Evolutionary conservation across 2,888 invertebrate genomes (phyloP).

Genomic region (Acronicta psi): DNA sequence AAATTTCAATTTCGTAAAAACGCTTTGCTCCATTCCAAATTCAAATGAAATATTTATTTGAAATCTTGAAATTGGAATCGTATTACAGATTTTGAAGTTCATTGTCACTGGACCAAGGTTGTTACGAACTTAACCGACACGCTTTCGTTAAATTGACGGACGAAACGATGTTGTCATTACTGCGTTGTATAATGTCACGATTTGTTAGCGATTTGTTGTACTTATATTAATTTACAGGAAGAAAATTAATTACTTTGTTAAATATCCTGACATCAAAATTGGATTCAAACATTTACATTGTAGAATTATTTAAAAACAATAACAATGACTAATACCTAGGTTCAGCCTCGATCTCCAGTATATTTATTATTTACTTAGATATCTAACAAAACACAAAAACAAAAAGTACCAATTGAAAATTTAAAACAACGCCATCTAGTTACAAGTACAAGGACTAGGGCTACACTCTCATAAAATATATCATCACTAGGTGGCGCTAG

Average conservation of each 20-base stretch:
- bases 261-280: background rate
- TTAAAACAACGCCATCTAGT: slow-evolving; percentile 47
- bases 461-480: background rate
- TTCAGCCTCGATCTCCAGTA: no score
- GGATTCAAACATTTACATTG: no score
- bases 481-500: slow-evolving; percentile 39
- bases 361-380: no score
- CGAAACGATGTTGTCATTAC: slow-evolving; percentile 49
- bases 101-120: slow-evolving; percentile 55
- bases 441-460: slow-evolving; percentile 1
- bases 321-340: no score
- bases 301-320: background rate
- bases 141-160: slow-evolving; percentile 52
- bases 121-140: slow-evolving; percentile 44
- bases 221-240: slow-evolving; percentile 1
- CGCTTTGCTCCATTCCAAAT: slow-evolving; percentile 16
- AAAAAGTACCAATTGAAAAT: background rate
- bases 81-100: slow-evolving; percentile 52
- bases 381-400: no score
- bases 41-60: slow-evolving; percentile 27
- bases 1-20: slow-evolving; percentile 11
- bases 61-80: slow-evolving; percentile 37
- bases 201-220: slow-evolving; percentile 21
- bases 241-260: background rate
- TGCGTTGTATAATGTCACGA: slow-evolving; percentile 40